phyloP scores from a whole-genome alignment of 2,113 vertebrate genomes.

The Oncorhynchus kisutch region DNA sequence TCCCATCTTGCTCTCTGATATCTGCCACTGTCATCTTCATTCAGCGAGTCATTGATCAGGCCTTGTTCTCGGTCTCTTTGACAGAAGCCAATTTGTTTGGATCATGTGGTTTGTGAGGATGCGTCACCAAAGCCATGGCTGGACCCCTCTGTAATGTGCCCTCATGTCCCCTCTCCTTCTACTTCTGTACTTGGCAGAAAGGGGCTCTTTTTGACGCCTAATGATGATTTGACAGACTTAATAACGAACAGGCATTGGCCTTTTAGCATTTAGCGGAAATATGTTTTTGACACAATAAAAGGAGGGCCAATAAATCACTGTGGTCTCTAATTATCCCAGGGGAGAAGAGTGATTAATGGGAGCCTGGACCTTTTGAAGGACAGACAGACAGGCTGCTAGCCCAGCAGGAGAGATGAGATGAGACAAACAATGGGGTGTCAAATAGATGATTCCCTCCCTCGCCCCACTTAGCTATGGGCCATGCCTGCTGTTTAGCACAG shows the following conservation, averaged over 20 bases:
- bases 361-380: slow-evolving; percentile 60
- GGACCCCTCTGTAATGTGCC: background rate
- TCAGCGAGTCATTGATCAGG: slow-evolving; percentile 36
- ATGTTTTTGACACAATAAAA: slow-evolving; percentile 55
- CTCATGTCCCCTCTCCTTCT: background rate
- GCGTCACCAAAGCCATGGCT: background rate
- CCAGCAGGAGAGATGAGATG: slow-evolving; percentile 8
- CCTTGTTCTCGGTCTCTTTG: background rate
- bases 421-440: slow-evolving; percentile 10
- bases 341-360: slow-evolving; percentile 44
- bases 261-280: slow-evolving; percentile 44
- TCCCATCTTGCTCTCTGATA: background rate
- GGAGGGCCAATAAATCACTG: slow-evolving; percentile 51
- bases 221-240: slow-evolving; percentile 48
- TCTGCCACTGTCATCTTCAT: slow-evolving; percentile 4
- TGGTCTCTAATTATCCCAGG: slow-evolving; percentile 57
- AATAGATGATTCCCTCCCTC: background rate
- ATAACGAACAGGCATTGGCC: slow-evolving; percentile 42
- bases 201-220: slow-evolving; percentile 22
- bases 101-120: background rate
- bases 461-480: background rate
- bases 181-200: background rate
- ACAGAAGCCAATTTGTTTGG: slow-evolving; percentile 4
- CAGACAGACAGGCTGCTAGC: slow-evolving; percentile 29
- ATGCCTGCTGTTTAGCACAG: background rate